These are phyloP conservation scores for Acanthosoma haemorrhoidale DNA, from an alignment of 2,888 invertebrate genomes.

Conservation along the genomic window DNA sequence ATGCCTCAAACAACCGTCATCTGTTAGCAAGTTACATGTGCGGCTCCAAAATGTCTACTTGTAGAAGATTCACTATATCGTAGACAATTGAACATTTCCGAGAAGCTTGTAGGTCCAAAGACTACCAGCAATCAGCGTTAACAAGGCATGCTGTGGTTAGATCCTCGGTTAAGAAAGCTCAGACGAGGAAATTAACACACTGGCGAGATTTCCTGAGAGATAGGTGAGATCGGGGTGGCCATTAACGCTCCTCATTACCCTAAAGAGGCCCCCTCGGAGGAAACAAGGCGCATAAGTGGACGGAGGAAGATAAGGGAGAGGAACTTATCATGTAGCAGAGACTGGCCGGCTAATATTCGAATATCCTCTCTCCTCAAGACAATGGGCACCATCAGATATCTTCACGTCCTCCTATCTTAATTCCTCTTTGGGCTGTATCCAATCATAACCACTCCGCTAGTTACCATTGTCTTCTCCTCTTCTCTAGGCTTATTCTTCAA, in stretches of 20 bases:
- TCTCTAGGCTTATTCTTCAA: background rate
- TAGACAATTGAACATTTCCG: no score
- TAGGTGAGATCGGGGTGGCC: background rate
- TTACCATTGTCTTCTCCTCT: constrained; percentile 10
- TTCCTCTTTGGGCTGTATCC: background rate
- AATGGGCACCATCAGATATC: constrained; percentile 1
- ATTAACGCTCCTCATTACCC: constrained; percentile 5
- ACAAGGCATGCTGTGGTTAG: no score
- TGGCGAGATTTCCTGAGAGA: background rate
- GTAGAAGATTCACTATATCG: no score
- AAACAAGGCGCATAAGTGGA: constrained; percentile 2
- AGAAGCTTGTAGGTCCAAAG: no score
- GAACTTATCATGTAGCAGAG: background rate
- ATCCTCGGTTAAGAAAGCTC: constrained; percentile 1
- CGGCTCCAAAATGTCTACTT: no score
- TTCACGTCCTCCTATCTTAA: constrained; percentile 12
- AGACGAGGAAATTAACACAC: background rate
- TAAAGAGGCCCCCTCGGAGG: background rate
- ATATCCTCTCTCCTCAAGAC: background rate
- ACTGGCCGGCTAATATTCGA: constrained; percentile 9
- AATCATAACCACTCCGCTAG: constrained; percentile 4
- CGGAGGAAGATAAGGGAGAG: background rate
- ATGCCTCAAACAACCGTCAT: no score
- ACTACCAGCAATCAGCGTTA: no score
- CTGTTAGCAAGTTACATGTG: no score